Conservation (phyloP, 2,113 vertebrate species). For the Nothobranchius kuhntae region DNA sequence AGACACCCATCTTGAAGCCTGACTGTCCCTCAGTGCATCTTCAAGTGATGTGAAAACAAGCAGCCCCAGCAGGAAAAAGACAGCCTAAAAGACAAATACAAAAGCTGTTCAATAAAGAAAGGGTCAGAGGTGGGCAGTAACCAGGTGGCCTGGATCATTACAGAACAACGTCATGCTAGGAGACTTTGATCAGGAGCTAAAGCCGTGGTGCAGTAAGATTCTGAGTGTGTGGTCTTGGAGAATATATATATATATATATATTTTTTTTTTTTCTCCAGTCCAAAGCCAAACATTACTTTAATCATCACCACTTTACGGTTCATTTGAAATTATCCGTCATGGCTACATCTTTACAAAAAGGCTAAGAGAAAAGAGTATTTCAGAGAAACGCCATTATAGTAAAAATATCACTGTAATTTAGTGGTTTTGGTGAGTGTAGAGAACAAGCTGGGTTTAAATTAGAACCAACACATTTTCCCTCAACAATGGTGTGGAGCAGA, state of each 20-base stretch:
- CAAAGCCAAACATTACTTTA: constrained; percentile 36
- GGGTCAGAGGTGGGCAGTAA: constrained; percentile 29
- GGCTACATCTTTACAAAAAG: constrained; percentile 28
- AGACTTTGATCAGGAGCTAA: constrained; percentile 17
- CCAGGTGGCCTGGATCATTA: constrained; percentile 51
- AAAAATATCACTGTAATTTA: constrained; percentile 61
- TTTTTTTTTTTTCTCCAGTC: constrained; percentile 5
- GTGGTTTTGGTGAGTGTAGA: constrained; percentile 55
- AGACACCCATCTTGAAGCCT: constrained; percentile 52
- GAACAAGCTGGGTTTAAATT: constrained; percentile 61
- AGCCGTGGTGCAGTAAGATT: constrained; percentile 16
- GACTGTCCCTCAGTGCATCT: constrained; percentile 57
- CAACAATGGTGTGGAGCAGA: constrained; percentile 52
- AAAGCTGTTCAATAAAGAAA: background rate
- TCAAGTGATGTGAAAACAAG: constrained; percentile 62
- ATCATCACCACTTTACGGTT: constrained; percentile 44
- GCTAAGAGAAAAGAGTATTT: constrained; percentile 42
- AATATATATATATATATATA: constrained; percentile 19
- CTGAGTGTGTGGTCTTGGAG: background rate
- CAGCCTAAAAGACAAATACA: constrained; percentile 27
- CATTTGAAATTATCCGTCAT: constrained; percentile 45
- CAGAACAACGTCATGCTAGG: constrained; percentile 23
- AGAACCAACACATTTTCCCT: constrained; percentile 61
- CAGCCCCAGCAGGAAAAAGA: constrained; percentile 25
- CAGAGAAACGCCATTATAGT: constrained; percentile 37